phyloP scores from a whole-genome alignment of 2,113 vertebrate genomes.

The Aspiorhynchus laticeps region DNA sequence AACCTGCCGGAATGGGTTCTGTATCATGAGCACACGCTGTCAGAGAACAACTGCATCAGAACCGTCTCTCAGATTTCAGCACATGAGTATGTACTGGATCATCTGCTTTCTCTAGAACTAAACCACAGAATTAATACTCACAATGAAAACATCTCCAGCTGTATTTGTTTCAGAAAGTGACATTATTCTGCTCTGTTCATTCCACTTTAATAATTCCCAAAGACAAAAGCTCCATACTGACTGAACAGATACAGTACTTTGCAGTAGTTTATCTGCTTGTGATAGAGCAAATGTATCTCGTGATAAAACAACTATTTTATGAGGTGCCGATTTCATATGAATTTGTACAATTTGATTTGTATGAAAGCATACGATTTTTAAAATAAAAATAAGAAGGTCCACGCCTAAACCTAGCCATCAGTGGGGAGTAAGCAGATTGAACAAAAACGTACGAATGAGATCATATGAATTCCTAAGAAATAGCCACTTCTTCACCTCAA shows the following conservation, averaged over 20 bases:
- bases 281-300: not conserved
- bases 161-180: not conserved
- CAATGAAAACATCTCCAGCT: not conserved
- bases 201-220: not conserved
- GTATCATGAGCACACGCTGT: slow-evolving; percentile 85
- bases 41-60: slow-evolving; percentile 84
- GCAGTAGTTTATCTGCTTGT: not conserved
- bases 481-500: not conserved
- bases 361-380: not conserved
- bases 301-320: not conserved
- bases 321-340: not conserved
- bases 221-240: not conserved
- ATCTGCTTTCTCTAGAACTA: not conserved
- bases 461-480: not conserved
- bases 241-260: not conserved
- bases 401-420: not conserved
- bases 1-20: slow-evolving; percentile 86
- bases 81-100: slow-evolving; percentile 77
- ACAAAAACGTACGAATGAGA: not conserved
- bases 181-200: not conserved
- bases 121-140: not conserved
- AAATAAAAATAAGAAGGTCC: not conserved
- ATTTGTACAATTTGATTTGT: not conserved
- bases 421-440: not conserved
- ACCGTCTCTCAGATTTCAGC: slow-evolving; percentile 81